phyloP scores from a whole-genome alignment of 2,888 invertebrate genomes.

The Carabus problematicus region DNA sequence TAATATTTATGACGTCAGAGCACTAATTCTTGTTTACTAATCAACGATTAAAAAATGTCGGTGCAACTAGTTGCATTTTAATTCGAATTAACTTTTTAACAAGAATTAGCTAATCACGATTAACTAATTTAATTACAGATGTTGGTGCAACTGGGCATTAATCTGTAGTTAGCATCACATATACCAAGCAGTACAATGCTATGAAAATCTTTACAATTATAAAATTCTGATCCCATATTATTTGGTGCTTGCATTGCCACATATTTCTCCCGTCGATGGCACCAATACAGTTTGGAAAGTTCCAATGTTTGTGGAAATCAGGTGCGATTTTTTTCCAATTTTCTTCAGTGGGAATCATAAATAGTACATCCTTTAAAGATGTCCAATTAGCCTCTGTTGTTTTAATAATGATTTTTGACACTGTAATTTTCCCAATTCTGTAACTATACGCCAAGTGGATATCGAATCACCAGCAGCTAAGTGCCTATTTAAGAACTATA shows the following conservation, averaged over 20 bases:
- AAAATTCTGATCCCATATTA: constrained; percentile 43
- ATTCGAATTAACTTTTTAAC: too few relatives aligned
- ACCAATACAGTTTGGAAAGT: constrained; percentile 23
- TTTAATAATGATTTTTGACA: constrained; percentile 28
- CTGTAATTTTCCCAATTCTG: constrained; percentile 29
- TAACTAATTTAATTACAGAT: too few relatives aligned
- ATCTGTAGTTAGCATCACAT: constrained; percentile 45
- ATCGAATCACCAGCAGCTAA: constrained; percentile 23
- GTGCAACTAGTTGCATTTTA: too few relatives aligned
- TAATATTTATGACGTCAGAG: too few relatives aligned
- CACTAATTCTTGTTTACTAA: too few relatives aligned
- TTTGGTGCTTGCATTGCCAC: constrained; percentile 32
- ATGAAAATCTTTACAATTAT: constrained; percentile 45
- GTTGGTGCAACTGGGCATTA: too few relatives aligned
- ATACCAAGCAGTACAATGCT: constrained; percentile 45
- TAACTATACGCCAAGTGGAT: constrained; percentile 25
- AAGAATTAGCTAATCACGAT: too few relatives aligned
- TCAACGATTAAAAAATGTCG: too few relatives aligned
- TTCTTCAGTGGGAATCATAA: constrained; percentile 21
- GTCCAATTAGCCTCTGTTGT: constrained; percentile 13
- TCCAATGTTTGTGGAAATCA: constrained; percentile 17
- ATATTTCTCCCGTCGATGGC: constrained; percentile 22
- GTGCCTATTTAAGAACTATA: constrained; percentile 14
- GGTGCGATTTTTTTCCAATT: constrained; percentile 14
- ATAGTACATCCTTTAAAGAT: constrained; percentile 11